Evolutionary conservation across 1,140 invertebrate genomes (phyloP).

Genomic region (Neuroterus valhalla): DNA sequence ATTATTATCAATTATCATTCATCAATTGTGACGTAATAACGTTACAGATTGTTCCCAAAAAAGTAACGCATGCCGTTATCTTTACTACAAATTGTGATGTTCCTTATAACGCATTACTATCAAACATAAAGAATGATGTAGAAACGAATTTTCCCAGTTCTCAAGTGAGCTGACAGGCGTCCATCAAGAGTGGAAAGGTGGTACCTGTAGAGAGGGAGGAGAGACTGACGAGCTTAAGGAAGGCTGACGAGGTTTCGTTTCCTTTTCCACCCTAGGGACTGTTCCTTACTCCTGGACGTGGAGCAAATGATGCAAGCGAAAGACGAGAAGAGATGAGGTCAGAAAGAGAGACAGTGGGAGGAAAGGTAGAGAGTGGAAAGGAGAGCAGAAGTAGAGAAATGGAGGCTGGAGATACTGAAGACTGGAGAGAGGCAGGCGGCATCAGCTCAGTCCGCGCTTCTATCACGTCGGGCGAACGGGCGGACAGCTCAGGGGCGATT

Average conservation of each 20-base stretch:
- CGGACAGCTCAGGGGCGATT: slow-evolving; percentile 74
- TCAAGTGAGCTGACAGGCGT: slow-evolving; percentile 62
- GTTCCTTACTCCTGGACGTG: slow-evolving; percentile 48
- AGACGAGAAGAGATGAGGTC: slow-evolving; percentile 41
- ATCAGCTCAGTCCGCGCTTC: slow-evolving; percentile 64
- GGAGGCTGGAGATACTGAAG: background rate
- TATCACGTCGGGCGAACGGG: slow-evolving; percentile 74
- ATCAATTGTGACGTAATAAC: too few relatives aligned
- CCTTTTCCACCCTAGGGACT: slow-evolving; percentile 56
- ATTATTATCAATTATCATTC: too few relatives aligned
- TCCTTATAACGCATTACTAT: too few relatives aligned
- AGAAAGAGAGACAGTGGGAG: slow-evolving; percentile 24
- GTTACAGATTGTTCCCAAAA: too few relatives aligned
- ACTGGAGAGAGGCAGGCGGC: slow-evolving; percentile 38
- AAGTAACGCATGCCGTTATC: too few relatives aligned
- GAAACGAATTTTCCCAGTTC: too few relatives aligned
- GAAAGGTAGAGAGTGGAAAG: slow-evolving; percentile 35
- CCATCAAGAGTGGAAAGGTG: slow-evolving; percentile 54
- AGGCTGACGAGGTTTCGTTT: slow-evolving; percentile 57
- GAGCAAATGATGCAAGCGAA: background rate
- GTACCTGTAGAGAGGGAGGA: slow-evolving; percentile 32
- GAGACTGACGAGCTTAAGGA: slow-evolving; percentile 39
- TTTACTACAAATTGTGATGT: too few relatives aligned
- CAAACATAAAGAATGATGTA: too few relatives aligned
- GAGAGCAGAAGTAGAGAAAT: slow-evolving; percentile 44